Conservation (phyloP, 2,113 vertebrate genomes). For the Chlamydotis undulata region DNA sequence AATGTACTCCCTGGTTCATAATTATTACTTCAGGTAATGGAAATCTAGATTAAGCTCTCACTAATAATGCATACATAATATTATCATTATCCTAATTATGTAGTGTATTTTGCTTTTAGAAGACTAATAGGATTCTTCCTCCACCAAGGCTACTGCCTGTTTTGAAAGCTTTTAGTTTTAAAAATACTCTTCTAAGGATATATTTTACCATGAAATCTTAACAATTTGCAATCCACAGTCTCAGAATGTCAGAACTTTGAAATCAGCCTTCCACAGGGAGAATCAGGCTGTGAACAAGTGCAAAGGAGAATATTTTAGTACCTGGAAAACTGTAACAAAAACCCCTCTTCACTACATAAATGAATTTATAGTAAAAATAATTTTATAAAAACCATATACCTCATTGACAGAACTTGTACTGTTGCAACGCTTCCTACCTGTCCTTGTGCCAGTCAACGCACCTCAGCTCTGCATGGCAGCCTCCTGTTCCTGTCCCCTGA, state of each 20-base stretch:
- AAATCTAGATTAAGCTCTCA: not conserved
- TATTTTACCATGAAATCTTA: not conserved
- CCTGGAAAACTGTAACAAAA: not conserved
- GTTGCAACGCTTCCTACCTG: not conserved
- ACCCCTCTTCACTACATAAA: not conserved
- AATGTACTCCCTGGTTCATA: not conserved
- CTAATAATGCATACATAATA: not conserved
- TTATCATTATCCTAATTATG: not conserved
- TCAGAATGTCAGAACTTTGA: not conserved
- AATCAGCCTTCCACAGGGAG: not conserved
- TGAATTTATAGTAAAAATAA: not conserved
- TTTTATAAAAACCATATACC: not conserved
- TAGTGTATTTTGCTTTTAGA: not conserved
- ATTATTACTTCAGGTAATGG: not conserved
- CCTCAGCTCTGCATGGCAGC: not conserved
- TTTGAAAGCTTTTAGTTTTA: not conserved
- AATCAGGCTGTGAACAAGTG: not conserved
- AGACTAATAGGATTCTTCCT: not conserved
- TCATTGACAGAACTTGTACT: not conserved
- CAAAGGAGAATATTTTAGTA: not conserved
- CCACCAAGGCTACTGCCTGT: not conserved
- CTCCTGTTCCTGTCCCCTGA: not conserved
- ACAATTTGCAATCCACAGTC: not conserved
- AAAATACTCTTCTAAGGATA: not conserved
- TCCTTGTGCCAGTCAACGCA: rapidly evolving